phyloP scores from a whole-genome alignment of 2,888 invertebrate species.

The Brenthis hecate region DNA sequence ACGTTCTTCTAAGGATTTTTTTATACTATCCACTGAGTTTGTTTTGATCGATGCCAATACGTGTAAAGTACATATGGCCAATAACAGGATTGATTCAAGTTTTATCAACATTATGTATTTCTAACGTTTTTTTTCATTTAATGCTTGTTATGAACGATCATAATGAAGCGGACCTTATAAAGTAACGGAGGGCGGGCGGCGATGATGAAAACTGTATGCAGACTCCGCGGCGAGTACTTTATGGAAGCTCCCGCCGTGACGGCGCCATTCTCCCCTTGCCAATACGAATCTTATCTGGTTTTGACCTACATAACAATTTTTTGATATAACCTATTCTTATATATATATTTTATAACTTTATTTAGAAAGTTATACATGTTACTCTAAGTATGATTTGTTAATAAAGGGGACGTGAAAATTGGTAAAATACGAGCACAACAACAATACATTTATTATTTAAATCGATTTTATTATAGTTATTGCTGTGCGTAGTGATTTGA shows the following conservation, averaged over 20 bases:
- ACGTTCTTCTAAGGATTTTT: constrained; percentile 60
- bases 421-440: no score
- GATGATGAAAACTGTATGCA: constrained; percentile 29
- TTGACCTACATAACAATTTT: constrained; percentile 32
- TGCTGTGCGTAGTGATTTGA: no score
- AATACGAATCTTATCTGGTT: constrained; percentile 31
- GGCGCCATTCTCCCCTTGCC: constrained; percentile 44
- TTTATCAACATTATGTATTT: constrained; percentile 23
- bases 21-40: constrained; percentile 53
- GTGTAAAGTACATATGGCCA: constrained; percentile 1
- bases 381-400: background rate
- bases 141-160: constrained; percentile 7
- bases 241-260: constrained; percentile 42
- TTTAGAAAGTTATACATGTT: background rate
- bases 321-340: background rate
- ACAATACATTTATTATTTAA: no score
- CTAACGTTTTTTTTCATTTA: background rate
- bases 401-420: no score
- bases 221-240: constrained; percentile 28
- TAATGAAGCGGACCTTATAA: constrained; percentile 1
- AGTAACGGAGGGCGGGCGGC: constrained; percentile 31
- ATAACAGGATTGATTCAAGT: background rate
- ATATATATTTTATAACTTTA: background rate
- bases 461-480: no score
- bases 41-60: constrained; percentile 30